Evolutionary conservation across 30 jellyfish, hydroid and myxozoan species (phyloP).

Genomic region (Aurelia coerulea): DNA sequence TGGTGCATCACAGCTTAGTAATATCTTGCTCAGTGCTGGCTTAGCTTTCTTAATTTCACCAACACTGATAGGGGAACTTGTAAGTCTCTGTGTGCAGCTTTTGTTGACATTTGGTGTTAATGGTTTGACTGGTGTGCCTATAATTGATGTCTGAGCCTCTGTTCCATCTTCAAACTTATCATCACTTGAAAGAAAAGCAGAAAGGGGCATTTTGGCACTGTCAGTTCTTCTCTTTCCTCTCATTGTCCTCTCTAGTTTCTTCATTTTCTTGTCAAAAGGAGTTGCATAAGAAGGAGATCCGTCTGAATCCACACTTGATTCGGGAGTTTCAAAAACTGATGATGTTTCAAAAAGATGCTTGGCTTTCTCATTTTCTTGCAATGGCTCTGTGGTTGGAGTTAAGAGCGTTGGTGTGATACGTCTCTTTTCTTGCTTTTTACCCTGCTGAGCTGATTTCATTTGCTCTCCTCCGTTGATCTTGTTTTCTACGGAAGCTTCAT

Average conservation of each 20-base stretch:
- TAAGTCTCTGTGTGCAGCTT: slow-evolving; percentile 2
- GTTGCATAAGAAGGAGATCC: slow-evolving; percentile 17
- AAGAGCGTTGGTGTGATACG: slow-evolving; percentile 90
- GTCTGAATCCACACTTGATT: slow-evolving; percentile 47
- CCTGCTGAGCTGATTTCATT: neutral
- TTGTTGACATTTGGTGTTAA: slow-evolving; percentile 10
- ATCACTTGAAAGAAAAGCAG: slow-evolving; percentile 29
- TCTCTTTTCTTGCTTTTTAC: slow-evolving; percentile 33
- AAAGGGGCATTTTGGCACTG: slow-evolving; percentile 28
- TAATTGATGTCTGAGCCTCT: neutral
- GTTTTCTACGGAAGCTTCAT: neutral
- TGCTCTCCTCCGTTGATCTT: neutral
- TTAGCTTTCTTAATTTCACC: neutral
- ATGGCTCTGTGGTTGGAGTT: slow-evolving; percentile 38
- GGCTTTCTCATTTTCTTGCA: slow-evolving; percentile 18
- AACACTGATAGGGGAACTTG: slow-evolving; percentile 19
- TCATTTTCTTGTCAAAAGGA: slow-evolving; percentile 32
- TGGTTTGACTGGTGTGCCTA: neutral
- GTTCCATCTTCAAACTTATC: neutral
- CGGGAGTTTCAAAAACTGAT: slow-evolving; percentile 24
- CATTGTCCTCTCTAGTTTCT: slow-evolving; percentile 23
- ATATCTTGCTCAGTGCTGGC: too few species aligned
- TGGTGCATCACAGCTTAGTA: neutral
- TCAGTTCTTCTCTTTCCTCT: slow-evolving; percentile 23
- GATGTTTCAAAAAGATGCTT: slow-evolving; percentile 43